A percentile compares a stretch with the other conserved stretches of the same genome.
phyloP scores from a whole-genome alignment of 2,113 vertebrate species.

The Labeo catla region DNA sequence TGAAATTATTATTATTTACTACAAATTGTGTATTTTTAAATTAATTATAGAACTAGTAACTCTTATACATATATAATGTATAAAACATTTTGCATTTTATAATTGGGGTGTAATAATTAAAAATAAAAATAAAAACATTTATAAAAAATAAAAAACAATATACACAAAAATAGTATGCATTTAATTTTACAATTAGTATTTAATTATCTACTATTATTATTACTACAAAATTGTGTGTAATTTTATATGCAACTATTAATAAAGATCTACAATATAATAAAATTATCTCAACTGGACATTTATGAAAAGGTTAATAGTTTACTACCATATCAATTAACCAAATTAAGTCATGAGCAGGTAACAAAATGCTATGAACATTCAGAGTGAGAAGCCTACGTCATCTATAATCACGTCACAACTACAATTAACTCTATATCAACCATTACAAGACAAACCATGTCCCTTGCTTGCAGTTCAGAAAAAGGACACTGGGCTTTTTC shows the following conservation, averaged over 20 bases:
- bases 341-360: not conserved
- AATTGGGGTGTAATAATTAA: not conserved
- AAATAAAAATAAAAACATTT: not conserved
- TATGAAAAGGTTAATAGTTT: not conserved
- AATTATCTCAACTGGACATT: not conserved
- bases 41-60: not conserved
- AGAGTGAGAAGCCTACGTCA: not conserved
- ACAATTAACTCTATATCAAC: conserved; percentile 11
- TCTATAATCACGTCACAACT: not conserved
- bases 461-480: conserved; percentile 23
- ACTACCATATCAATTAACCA: not conserved
- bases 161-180: not conserved
- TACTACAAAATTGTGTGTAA: too few species aligned
- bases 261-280: too few species aligned
- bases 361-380: not conserved
- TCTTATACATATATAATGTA: not conserved
- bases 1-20: too few species aligned
- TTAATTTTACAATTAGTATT: too few species aligned
- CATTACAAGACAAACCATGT: not conserved
- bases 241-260: too few species aligned
- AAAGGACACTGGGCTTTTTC: conserved; percentile 44
- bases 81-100: not conserved
- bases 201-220: not conserved
- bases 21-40: too few species aligned
- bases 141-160: not conserved